Percentiles rank a stretch among this genome's conserved stretches.
These are phyloP conservation scores for Delphinapterus leucas DNA, from an alignment of 2,113 vertebrate species.

Conservation along the genomic window DNA sequence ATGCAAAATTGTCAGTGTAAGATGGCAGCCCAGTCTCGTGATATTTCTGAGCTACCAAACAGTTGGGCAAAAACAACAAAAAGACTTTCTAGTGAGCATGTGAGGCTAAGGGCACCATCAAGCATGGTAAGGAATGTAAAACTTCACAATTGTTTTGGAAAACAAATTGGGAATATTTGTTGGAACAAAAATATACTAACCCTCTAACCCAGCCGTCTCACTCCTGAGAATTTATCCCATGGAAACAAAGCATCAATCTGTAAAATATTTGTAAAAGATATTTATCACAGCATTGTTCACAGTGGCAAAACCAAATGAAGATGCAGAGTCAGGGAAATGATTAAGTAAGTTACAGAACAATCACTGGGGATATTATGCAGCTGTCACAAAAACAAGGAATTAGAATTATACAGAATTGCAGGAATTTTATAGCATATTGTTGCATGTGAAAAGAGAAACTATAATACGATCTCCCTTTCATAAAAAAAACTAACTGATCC, in stretches of 20 bases:
- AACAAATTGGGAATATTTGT: not conserved
- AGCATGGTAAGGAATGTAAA: not conserved
- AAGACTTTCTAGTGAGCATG: not conserved
- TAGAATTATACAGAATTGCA: not conserved
- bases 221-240: not conserved
- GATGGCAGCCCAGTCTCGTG: not conserved
- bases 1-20: not conserved
- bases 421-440: not conserved
- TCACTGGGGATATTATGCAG: not conserved
- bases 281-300: not conserved
- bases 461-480: not conserved
- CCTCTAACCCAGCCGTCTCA: not conserved
- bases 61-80: not conserved
- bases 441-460: not conserved
- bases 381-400: no score
- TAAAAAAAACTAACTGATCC: no score
- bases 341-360: not conserved
- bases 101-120: fast-evolving
- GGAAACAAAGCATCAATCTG: not conserved
- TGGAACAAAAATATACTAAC: not conserved
- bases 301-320: not conserved
- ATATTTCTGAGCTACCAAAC: not conserved
- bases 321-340: not conserved
- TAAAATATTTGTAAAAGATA: not conserved
- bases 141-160: not conserved